phyloP scores from a whole-genome alignment of 2,888 invertebrate genomes.

The Dexiosoma caninum region DNA sequence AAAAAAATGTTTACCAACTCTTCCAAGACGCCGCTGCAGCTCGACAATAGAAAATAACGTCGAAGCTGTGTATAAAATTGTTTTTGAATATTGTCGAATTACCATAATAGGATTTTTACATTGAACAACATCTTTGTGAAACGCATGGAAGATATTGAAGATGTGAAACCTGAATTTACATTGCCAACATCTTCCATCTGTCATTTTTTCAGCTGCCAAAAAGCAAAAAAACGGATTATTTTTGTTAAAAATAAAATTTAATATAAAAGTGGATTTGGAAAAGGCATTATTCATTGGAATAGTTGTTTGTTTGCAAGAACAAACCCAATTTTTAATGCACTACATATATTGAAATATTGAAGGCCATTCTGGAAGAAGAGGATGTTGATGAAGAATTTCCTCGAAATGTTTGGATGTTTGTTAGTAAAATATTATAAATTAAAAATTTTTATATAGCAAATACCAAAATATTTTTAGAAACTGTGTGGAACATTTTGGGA shows the following conservation, averaged over 20 bases:
- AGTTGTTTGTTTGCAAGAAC: neutral
- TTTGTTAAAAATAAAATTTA: neutral
- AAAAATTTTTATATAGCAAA: neutral
- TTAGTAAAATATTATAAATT: neutral
- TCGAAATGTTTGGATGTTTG: neutral
- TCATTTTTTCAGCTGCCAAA: neutral
- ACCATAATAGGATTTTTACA: neutral
- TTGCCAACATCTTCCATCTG: neutral
- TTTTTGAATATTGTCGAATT: too few species aligned
- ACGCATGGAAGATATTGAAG: neutral
- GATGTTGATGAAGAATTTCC: neutral
- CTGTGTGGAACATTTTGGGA: constrained; percentile 31
- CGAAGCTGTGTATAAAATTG: too few species aligned
- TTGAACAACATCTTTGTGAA: neutral
- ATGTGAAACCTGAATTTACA: neutral
- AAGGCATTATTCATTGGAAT: neutral
- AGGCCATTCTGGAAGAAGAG: neutral
- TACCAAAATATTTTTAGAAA: neutral
- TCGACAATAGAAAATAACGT: too few species aligned
- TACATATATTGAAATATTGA: neutral
- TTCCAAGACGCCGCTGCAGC: too few species aligned
- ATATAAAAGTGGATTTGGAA: neutral
- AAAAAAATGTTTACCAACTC: too few species aligned
- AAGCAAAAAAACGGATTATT: neutral
- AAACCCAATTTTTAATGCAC: neutral